phyloP scores from a whole-genome alignment of 1,140 invertebrate species.

The Drosophila tani region DNA sequence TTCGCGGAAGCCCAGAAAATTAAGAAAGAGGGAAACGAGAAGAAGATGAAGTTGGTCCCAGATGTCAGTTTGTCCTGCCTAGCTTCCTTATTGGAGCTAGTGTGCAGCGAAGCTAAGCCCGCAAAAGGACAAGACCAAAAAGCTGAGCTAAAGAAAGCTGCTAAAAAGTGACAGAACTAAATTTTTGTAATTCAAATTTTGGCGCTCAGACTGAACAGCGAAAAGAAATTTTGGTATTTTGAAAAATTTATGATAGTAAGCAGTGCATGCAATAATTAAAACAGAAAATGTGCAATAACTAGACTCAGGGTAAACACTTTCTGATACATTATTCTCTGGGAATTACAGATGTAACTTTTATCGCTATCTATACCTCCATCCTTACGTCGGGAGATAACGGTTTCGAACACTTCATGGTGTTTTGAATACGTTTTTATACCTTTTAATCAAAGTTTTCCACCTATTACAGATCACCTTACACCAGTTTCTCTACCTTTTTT shows the following conservation, averaged over 20 bases:
- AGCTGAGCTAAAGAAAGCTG: neutral
- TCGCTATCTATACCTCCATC: no score
- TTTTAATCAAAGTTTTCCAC: neutral
- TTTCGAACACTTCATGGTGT: no score
- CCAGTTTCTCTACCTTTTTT: no score
- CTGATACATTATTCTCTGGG: no score
- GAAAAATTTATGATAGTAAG: neutral
- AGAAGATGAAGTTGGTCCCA: slow-evolving; percentile 35
- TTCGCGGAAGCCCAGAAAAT: slow-evolving; percentile 39
- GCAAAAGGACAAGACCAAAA: neutral
- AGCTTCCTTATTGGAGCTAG: slow-evolving; percentile 7
- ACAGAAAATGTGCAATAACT: no score
- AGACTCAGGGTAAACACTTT: no score
- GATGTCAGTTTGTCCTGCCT: slow-evolving; percentile 45
- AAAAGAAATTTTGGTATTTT: neutral
- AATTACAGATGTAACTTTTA: no score
- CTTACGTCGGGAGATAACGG: neutral
- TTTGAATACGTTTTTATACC: no score
- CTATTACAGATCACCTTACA: no score
- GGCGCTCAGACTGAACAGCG: neutral
- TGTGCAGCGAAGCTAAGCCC: slow-evolving; percentile 1
- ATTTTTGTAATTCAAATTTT: neutral
- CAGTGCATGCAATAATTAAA: neutral
- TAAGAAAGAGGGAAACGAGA: slow-evolving; percentile 20
- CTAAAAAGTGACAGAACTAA: neutral